Conservation (phyloP, 2,888 invertebrate genomes). For the Camponotus fellah region DNA sequence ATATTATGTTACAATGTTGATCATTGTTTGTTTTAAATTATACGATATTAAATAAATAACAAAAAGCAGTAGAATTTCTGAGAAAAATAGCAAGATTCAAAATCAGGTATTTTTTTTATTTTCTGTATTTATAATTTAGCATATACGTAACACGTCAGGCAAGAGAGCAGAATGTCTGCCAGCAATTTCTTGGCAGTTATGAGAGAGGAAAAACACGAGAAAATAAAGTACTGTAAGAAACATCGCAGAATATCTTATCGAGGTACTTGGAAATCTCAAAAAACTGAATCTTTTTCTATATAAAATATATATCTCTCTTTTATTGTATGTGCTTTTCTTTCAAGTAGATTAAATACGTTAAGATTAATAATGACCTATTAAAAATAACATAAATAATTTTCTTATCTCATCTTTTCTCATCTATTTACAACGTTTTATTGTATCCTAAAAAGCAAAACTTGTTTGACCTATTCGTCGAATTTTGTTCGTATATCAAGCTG, state of each 20-base stretch:
- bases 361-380: neutral
- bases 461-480: neutral
- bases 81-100: conserved; percentile 15
- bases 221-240: neutral
- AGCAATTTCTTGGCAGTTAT: conserved; percentile 45
- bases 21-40: neutral
- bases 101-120: conserved; percentile 30
- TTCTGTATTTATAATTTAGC: conserved; percentile 17
- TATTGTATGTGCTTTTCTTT: neutral
- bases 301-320: neutral
- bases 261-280: conserved; percentile 13
- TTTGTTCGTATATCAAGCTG: neutral
- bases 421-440: neutral
- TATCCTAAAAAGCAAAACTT: neutral
- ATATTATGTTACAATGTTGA: neutral
- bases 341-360: neutral
- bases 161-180: conserved; percentile 49
- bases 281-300: neutral
- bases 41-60: neutral
- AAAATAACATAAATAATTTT: neutral
- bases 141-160: conserved; percentile 39
- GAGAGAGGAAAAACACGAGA: conserved; percentile 16
- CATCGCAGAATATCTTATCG: conserved; percentile 22
- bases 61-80: neutral
- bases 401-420: neutral